Conservation (phyloP, 2,888 invertebrate genomes). For the Platycheirus albimanus region DNA sequence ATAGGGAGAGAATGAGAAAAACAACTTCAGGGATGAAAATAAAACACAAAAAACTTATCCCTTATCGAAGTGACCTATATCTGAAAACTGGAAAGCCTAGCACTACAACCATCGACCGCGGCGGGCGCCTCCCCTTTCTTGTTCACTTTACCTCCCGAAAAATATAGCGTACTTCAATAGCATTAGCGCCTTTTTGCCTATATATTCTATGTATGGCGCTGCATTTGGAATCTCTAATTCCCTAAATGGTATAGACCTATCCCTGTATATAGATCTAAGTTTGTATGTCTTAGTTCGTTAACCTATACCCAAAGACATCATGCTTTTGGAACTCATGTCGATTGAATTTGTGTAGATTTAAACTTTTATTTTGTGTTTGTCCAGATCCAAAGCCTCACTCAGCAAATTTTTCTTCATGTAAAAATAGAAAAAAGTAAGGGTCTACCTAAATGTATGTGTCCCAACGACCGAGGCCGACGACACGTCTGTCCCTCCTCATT, state of each 20-base stretch:
- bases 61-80: slow-evolving; percentile 64
- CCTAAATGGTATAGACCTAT: slow-evolving; percentile 23
- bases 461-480: too few species aligned
- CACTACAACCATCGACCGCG: background rate
- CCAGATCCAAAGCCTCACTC: background rate
- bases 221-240: slow-evolving; percentile 11
- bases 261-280: background rate
- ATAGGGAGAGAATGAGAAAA: slow-evolving; percentile 12
- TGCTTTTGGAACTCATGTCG: slow-evolving; percentile 15
- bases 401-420: slow-evolving; percentile 16
- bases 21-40: slow-evolving; percentile 20
- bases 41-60: slow-evolving; percentile 26
- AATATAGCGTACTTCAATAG: slow-evolving; percentile 53
- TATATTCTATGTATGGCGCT: background rate
- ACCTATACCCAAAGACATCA: slow-evolving; percentile 39
- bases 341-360: slow-evolving; percentile 57
- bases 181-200: slow-evolving; percentile 27
- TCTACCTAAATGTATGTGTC: too few species aligned
- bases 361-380: slow-evolving; percentile 23
- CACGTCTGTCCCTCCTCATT: slow-evolving; percentile 1
- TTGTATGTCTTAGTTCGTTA: slow-evolving; percentile 54
- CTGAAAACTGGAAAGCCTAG: background rate
- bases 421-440: background rate
- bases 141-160: slow-evolving; percentile 40
- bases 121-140: slow-evolving; percentile 4